phyloP scores from a whole-genome alignment of 2,888 invertebrate genomes.

The Serripes groenlandicus region DNA sequence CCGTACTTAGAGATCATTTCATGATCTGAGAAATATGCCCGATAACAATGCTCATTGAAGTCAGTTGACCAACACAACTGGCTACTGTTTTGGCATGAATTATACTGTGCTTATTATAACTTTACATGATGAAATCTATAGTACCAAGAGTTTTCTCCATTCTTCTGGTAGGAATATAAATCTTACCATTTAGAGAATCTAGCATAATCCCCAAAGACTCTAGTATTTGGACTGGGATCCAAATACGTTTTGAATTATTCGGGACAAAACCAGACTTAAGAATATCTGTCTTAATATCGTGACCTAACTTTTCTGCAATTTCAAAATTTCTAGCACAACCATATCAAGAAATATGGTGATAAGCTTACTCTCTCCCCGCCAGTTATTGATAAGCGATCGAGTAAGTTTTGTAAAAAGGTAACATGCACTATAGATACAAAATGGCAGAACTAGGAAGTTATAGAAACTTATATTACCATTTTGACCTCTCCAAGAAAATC shows the following conservation, averaged over 20 bases:
- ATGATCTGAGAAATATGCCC: conserved; percentile 49
- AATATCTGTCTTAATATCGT: conserved; percentile 33
- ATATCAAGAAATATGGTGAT: conserved; percentile 51
- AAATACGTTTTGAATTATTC: conserved; percentile 35
- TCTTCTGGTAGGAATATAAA: conserved; percentile 30
- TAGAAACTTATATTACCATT: conserved; percentile 12
- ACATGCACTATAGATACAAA: conserved; percentile 30
- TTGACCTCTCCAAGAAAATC: conserved; percentile 8
- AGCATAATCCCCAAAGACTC: conserved; percentile 34
- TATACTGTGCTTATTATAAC: conserved; percentile 21
- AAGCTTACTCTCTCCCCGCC: conserved; percentile 37
- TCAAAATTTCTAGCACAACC: conserved; percentile 23
- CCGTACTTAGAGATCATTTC: conserved; percentile 34
- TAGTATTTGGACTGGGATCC: conserved; percentile 38
- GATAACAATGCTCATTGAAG: conserved; percentile 53
- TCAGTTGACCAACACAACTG: conserved; percentile 47
- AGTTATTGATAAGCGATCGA: conserved; percentile 46
- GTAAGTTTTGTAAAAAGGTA: conserved; percentile 40
- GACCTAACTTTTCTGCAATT: neutral
- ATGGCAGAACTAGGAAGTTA: conserved; percentile 33
- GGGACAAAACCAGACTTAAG: conserved; percentile 46
- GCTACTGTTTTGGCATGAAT: conserved; percentile 38
- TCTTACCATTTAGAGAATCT: conserved; percentile 11
- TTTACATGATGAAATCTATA: neutral
- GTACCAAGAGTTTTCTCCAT: conserved; percentile 15